A percentile compares a stretch with the other conserved stretches of the same genome.
These are phyloP conservation scores for Dugesia japonica DNA, from an alignment of 2,888 invertebrate genomes.

Conservation along the genomic window DNA sequence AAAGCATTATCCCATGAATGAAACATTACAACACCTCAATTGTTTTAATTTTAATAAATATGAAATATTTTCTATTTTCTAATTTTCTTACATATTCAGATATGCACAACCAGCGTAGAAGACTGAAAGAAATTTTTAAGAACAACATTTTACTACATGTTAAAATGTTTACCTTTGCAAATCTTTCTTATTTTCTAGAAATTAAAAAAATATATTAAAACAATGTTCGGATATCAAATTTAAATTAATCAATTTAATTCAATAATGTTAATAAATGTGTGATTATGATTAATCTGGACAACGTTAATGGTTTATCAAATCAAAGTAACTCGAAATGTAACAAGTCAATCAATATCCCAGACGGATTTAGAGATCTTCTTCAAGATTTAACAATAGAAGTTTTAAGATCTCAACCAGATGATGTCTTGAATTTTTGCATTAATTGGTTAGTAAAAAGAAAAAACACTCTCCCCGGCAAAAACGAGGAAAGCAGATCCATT, in stretches of 20 bases:
- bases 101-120: too few species aligned
- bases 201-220: too few species aligned
- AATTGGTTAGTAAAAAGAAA: neutral
- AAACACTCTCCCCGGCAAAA: neutral
- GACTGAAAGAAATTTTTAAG: too few species aligned
- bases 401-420: neutral
- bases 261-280: neutral
- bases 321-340: neutral
- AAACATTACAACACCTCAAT: too few species aligned
- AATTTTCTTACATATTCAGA: too few species aligned
- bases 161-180: too few species aligned
- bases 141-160: too few species aligned
- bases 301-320: neutral
- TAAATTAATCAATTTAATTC: neutral
- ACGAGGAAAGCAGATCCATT: neutral
- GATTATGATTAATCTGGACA: neutral
- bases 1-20: too few species aligned
- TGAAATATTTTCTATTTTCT: too few species aligned
- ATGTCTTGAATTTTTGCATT: neutral
- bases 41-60: too few species aligned
- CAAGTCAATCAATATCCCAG: neutral
- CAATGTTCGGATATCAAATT: too few species aligned
- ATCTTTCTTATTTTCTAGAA: too few species aligned
- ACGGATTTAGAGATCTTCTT: neutral
- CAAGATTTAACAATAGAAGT: constrained; percentile 5